Base-by-base conservation (phyloP, 2,888 invertebrate species). In the Holacanthella duospinosa region DNA sequence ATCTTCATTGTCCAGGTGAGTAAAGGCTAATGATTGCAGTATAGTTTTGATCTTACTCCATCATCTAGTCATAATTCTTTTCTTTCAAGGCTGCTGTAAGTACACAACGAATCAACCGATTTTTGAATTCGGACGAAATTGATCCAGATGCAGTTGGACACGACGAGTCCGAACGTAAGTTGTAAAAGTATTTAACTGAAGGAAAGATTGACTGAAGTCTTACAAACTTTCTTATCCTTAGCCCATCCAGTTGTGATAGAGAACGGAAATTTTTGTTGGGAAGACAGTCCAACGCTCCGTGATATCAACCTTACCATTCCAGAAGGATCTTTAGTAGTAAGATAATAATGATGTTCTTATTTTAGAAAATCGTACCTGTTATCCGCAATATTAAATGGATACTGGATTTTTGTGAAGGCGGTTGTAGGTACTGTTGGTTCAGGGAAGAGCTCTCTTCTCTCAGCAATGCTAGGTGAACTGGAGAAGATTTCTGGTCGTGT, bases 391-490 rank as follows among this genome's bases (percentile, higher is more conserved):
- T n/a, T n/a, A n/a, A n/a, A n/a, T n/a, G n/a, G n/a, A n/a, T n/a
- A n/a, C n/a, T n/a, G n/a, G n/a, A n/a, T 48, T n/a, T 48, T n/a
- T 48, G 4, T 21, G 4, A 4, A 48, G 48, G 64, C 62, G 1
- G 84, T 93, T 26, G 93, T 94, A 0, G 93, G 93, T 2, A 83
- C 86, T 29, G 93, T 93, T 1, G 93, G 93, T 60, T 84, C 88
- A 1, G 93, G 90, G 58, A 93, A 93, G 80, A 89, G 89, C 73
- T 94, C 93, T 54, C 81, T 96, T 36, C 80, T 95, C 43, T 86
- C 91, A 2, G 93, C 94, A 0, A 80, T 93, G 64, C 82, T 94
- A 3, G 84, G 93, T 73, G 95, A 95, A 81, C 93, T 94, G 91
- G 87, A 89, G 73, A 91, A 89, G 78, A 74, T 83, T 1, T 83